A percentile compares a stretch with the other conserved stretches of the same genome.
phyloP scores from a whole-genome alignment of 2,113 vertebrate genomes.

The Turnix velox region DNA sequence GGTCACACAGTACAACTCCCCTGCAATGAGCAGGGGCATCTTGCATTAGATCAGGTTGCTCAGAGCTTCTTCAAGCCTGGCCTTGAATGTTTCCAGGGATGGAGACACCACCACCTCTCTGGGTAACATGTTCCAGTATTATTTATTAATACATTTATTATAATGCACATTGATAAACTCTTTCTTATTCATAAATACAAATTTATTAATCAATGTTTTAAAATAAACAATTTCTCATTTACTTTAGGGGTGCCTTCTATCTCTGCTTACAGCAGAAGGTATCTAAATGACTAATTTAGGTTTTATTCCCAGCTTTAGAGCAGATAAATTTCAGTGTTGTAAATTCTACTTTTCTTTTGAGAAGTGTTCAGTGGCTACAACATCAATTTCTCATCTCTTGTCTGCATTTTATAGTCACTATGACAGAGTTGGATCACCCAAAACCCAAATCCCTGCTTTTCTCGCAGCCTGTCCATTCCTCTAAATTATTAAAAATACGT shows the following conservation, averaged over 20 bases:
- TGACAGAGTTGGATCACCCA: rapidly evolving
- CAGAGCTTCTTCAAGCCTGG: too few species aligned
- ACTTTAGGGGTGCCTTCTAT: rapidly evolving
- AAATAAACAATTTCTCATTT: neutral
- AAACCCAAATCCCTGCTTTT: neutral
- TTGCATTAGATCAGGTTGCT: too few species aligned
- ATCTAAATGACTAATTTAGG: neutral
- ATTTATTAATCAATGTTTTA: neutral
- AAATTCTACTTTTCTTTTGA: neutral
- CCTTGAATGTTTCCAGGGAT: too few species aligned
- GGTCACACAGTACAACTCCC: too few species aligned
- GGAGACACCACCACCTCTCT: too few species aligned
- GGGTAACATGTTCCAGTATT: too few species aligned
- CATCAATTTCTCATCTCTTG: neutral
- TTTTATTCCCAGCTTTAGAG: neutral
- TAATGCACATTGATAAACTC: neutral
- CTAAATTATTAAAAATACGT: neutral
- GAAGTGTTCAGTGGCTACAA: neutral
- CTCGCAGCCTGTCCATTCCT: neutral
- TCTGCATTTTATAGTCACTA: neutral
- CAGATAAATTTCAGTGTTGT: neutral
- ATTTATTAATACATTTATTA: neutral
- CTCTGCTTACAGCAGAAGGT: neutral
- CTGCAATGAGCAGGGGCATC: too few species aligned
- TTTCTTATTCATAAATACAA: neutral